Percentiles rank a stretch among this genome's conserved stretches.
phyloP scores from a whole-genome alignment of 2,797 vertebrate species.

The Hipposideros larvatus region DNA sequence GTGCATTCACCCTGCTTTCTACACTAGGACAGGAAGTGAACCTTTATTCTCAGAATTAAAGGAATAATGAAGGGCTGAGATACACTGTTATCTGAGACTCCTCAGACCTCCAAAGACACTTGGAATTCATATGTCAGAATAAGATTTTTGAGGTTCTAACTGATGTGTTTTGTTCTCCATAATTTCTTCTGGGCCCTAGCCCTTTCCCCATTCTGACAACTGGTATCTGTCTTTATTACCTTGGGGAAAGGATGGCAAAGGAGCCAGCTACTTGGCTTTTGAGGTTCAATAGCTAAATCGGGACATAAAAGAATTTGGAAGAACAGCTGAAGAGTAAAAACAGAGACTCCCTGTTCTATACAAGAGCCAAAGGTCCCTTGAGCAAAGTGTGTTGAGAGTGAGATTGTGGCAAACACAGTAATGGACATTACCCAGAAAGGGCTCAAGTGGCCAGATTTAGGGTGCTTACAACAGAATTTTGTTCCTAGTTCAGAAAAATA shows the following conservation, averaged over 20 bases:
- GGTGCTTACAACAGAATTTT: not conserved
- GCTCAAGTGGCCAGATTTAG: not conserved
- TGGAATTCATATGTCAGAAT: not conserved
- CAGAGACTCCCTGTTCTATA: not conserved
- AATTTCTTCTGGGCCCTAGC: not conserved
- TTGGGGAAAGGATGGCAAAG: not conserved
- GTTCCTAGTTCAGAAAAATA: not conserved
- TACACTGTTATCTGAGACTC: not conserved
- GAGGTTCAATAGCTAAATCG: not conserved
- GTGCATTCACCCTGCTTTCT: not conserved
- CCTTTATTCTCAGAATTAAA: not conserved
- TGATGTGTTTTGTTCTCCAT: not conserved
- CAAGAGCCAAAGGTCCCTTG: not conserved
- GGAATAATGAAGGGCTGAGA: not conserved
- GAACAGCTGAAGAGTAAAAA: not conserved
- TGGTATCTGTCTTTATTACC: not conserved
- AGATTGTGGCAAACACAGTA: not conserved
- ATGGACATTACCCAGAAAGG: not conserved
- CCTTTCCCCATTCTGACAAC: not conserved
- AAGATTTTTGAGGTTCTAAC: not conserved
- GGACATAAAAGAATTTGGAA: not conserved
- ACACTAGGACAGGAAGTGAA: not conserved
- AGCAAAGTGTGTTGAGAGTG: not conserved
- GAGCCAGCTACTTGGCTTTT: not conserved
- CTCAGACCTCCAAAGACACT: not conserved